Percentiles rank a stretch among this genome's conserved stretches.
Evolutionary conservation across 2,888 invertebrate genomes (phyloP).

Genomic region (Ramazzottius varieornatus): DNA sequence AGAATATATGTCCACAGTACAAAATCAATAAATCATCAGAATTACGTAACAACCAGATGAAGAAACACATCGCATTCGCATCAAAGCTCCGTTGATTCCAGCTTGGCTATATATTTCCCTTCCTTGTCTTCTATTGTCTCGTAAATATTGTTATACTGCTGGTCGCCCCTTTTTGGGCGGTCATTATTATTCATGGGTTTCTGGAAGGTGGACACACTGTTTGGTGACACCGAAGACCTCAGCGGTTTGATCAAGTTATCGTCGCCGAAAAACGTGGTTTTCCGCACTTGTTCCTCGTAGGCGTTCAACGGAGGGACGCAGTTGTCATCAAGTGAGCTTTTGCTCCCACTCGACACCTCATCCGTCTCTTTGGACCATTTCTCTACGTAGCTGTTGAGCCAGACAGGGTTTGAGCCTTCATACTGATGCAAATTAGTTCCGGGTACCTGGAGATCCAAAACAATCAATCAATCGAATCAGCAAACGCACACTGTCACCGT

Average conservation of each 20-base stretch:
- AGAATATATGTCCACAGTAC: too few relatives aligned
- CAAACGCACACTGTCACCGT: too few relatives aligned
- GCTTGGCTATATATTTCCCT: neutral
- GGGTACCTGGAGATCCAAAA: too few relatives aligned
- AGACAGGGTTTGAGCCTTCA: neutral
- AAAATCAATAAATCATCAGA: too few relatives aligned
- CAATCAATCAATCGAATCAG: too few relatives aligned
- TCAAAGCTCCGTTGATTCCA: neutral
- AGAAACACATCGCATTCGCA: too few relatives aligned
- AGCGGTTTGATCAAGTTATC: neutral
- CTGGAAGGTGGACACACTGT: neutral
- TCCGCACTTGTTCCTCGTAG: conserved; percentile 2
- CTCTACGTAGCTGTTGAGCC: neutral
- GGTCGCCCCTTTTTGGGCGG: neutral
- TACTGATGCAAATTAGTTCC: neutral
- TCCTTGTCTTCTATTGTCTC: neutral
- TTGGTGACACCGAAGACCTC: neutral
- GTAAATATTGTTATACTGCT: conserved; percentile 3
- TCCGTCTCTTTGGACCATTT: conserved; percentile 1
- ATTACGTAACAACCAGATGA: too few relatives aligned
- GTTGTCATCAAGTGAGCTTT: neutral
- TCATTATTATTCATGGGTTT: too few relatives aligned
- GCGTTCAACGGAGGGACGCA: neutral
- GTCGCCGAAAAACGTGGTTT: neutral
- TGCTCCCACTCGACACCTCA: neutral